Percentiles rank a stretch among this genome's conserved stretches.
These are phyloP conservation scores for Formica exsecta DNA, from an alignment of 1,140 invertebrate species.

Conservation along the genomic window DNA sequence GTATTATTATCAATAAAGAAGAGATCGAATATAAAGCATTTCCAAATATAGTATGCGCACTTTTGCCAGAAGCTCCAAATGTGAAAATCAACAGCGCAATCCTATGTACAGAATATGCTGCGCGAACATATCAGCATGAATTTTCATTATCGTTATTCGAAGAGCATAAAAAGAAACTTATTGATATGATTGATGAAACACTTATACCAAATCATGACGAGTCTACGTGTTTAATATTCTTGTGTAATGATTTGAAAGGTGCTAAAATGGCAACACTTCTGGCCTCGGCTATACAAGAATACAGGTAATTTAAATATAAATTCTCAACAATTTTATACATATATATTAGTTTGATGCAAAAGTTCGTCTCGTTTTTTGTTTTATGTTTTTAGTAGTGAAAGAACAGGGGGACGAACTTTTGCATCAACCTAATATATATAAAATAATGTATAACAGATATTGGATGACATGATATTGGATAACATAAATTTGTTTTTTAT, in stretches of 20 bases:
- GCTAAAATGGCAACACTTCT: constrained; percentile 48
- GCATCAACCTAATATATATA: background rate
- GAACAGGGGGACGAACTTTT: too few relatives aligned
- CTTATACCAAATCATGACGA: constrained; percentile 41
- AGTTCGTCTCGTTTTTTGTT: too few relatives aligned
- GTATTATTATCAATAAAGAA: constrained; percentile 62
- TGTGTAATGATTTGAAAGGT: constrained; percentile 61
- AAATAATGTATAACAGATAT: constrained; percentile 17
- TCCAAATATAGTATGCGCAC: constrained; percentile 62
- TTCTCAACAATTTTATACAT: background rate
- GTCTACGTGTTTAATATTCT: constrained; percentile 76
- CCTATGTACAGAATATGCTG: too few relatives aligned
- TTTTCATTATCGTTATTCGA: too few relatives aligned
- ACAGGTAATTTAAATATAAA: constrained; percentile 21
- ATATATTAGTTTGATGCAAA: too few relatives aligned
- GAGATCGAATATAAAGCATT: constrained; percentile 62
- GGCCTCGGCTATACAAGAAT: background rate
- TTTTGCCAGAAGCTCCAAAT: constrained; percentile 78
- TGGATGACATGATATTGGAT: background rate
- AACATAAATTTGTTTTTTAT: constrained; percentile 57
- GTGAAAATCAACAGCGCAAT: constrained; percentile 53
- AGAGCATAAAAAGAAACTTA: too few relatives aligned
- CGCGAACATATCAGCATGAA: too few relatives aligned
- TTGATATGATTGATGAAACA: constrained; percentile 39
- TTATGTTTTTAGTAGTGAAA: too few relatives aligned